Conservation (phyloP, 2,797 vertebrate species). For the Darevskia nairensis region DNA sequence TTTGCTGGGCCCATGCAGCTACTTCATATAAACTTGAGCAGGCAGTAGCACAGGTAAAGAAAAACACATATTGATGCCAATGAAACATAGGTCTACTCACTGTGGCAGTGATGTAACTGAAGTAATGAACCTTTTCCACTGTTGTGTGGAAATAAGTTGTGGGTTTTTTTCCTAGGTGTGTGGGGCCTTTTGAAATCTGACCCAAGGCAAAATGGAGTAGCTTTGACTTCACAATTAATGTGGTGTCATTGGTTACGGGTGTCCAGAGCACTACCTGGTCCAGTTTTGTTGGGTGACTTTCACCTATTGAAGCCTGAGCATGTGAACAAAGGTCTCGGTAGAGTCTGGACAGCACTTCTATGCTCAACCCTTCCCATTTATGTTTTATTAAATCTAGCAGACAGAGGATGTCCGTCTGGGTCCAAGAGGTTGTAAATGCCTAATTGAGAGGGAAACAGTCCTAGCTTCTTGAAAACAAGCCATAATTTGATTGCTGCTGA, state of each 20-base stretch:
- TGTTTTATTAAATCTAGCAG: no score
- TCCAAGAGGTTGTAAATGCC: background rate
- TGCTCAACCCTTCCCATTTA: background rate
- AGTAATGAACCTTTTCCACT: background rate
- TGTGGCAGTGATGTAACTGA: background rate
- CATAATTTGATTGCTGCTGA: background rate
- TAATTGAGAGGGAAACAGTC: background rate
- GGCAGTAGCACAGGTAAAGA: background rate
- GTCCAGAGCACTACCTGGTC: background rate
- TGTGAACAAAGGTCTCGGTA: background rate
- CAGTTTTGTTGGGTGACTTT: background rate
- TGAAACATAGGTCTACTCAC: background rate
- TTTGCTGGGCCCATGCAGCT: background rate
- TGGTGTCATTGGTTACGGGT: background rate
- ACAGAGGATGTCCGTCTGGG: no score
- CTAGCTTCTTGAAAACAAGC: background rate
- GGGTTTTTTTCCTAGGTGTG: no score
- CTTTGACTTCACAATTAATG: background rate
- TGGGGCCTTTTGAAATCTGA: no score
- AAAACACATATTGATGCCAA: background rate
- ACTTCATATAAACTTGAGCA: background rate
- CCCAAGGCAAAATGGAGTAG: no score
- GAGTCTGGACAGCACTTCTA: background rate
- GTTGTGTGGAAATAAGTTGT: background rate
- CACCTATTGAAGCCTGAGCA: background rate